Base-by-base conservation (phyloP, 1,140 invertebrate species). In the Drosophila gunungcola region DNA sequence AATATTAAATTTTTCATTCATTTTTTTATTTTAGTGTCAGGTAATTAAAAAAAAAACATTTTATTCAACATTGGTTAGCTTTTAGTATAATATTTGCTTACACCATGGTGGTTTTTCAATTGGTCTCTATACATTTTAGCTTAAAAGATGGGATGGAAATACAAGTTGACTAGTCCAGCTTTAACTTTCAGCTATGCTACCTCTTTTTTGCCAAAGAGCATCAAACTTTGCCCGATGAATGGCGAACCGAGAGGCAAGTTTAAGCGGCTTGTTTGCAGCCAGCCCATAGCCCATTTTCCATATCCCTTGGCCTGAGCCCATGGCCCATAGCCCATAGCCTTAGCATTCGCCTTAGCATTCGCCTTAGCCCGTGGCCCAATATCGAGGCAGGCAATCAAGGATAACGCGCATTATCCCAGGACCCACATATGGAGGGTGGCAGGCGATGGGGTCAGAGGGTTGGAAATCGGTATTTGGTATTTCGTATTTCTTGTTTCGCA, bases 311-410 rank as follows among this genome's bases (percentile, higher is more conserved):
- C 38, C 45, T n/a, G 46, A 21, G 13, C 10, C 10, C n/a, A n/a
- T 27, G 64, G 16, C 29, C 45, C 79, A 58, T 68, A 25, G 62
- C 42, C 42, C 60, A 34, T 67, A 43, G 36, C 61, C 64, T 21
- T 21, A 21, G 16, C 16, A 21, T 21, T 58, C 16, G 13, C 9
- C 10, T 25, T 13, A 32, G 46, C n/a, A n/a, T 27, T 58, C 16
- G 36, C 45, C 79, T 62, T 68, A 25, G 62, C 42, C 42, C 60
- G 34, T 67, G 61, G 36, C 61, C 64, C 64, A 70, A 74, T 89
- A 89, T 83, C 84, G 75, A 69, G 51, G 61, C 78, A 79, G 79
- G 84, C 83, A 86, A 86, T 86, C 83, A 86, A 86, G 83, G 83
- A 89, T 89, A 86, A 89, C 83, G 76, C 84, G 75, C 75, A 83